A percentile compares a stretch with the other conserved stretches of the same genome.
These are phyloP conservation scores for Corythaeola cristata DNA, from an alignment of 2,113 vertebrate species.

Conservation along the genomic window DNA sequence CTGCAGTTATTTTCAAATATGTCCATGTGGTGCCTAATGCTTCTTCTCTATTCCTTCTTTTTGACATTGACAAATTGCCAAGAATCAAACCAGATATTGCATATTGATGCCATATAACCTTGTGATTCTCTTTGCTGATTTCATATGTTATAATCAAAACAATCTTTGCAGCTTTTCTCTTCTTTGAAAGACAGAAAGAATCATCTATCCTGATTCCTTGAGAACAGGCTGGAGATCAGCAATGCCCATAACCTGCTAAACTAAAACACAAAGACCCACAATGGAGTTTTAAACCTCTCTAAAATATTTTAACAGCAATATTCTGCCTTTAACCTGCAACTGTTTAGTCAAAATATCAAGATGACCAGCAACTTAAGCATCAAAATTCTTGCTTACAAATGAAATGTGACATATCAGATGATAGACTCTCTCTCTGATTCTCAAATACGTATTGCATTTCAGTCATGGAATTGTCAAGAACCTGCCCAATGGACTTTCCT, in stretches of 20 bases:
- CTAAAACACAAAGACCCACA: conserved; percentile 21
- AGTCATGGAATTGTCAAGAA: background rate
- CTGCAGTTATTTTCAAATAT: background rate
- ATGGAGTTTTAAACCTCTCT: conserved; percentile 19
- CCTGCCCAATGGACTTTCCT: background rate
- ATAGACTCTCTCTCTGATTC: background rate
- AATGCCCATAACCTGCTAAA: conserved; percentile 30
- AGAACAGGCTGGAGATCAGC: conserved; percentile 29
- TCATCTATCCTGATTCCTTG: background rate
- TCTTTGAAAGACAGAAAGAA: background rate
- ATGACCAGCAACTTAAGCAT: background rate
- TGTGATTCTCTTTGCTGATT: background rate
- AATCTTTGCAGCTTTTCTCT: background rate
- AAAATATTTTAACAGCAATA: conserved; percentile 45
- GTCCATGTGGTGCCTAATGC: background rate
- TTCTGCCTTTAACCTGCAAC: background rate
- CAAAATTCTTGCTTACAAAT: background rate
- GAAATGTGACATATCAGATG: background rate
- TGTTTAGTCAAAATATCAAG: background rate
- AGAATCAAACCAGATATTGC: background rate
- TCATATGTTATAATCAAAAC: background rate
- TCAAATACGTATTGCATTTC: background rate
- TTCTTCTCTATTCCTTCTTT: background rate
- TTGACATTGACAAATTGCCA: background rate
- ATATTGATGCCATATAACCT: background rate